These are phyloP conservation scores for Phoeniculus purpureus DNA, from an alignment of 2,797 vertebrate genomes.

Conservation along the genomic window DNA sequence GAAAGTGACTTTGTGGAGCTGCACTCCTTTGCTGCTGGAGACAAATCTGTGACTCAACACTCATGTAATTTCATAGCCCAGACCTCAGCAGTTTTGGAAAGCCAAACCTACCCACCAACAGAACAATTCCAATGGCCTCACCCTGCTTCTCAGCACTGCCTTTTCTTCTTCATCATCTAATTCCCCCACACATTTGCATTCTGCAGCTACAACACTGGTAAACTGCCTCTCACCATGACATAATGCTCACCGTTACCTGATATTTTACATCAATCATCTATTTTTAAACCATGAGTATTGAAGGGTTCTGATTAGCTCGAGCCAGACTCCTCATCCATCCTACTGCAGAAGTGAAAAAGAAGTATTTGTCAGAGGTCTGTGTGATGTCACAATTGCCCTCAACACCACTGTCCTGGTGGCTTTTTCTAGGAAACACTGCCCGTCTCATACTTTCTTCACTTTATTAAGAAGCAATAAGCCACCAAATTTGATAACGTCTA, in stretches of 20 bases:
- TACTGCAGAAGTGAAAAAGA: background rate
- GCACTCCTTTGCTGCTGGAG: background rate
- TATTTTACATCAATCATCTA: background rate
- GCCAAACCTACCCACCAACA: background rate
- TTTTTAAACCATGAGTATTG: slow-evolving; percentile 4
- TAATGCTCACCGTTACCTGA: background rate
- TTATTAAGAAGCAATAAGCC: slow-evolving; percentile 11
- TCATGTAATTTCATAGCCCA: background rate
- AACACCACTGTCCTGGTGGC: background rate
- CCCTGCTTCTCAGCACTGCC: background rate
- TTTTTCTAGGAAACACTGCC: slow-evolving; percentile 5
- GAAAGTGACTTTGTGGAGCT: background rate
- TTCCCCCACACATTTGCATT: background rate
- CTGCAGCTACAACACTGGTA: background rate
- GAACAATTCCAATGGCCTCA: background rate
- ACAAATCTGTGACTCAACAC: background rate
- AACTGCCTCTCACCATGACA: background rate
- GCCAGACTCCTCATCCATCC: slow-evolving; percentile 14
- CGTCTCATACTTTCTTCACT: background rate
- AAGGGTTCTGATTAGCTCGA: background rate
- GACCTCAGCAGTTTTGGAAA: background rate
- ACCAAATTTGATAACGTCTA: background rate
- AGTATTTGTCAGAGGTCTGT: background rate
- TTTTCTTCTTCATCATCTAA: background rate
- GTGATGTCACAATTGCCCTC: background rate